Evolutionary conservation across 2,113 vertebrate genomes (phyloP).

Genomic region (Gopherus evgoodei): DNA sequence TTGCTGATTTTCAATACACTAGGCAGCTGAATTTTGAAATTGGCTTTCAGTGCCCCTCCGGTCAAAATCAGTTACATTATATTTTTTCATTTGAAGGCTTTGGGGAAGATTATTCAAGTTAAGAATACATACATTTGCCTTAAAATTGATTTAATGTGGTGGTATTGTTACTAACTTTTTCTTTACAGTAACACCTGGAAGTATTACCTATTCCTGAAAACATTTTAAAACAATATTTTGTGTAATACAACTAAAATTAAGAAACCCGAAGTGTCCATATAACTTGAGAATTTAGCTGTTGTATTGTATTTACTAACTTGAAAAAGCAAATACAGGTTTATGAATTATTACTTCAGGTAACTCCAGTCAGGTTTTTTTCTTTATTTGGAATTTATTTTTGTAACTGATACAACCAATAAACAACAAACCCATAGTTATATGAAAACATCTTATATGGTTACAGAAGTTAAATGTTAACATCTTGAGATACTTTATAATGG

Average conservation of each 20-base stretch:
- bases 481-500: slow-evolving; percentile 53
- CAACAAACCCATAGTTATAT: slow-evolving; percentile 46
- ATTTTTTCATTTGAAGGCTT: slow-evolving; percentile 69
- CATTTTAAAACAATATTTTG: slow-evolving; percentile 43
- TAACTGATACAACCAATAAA: slow-evolving; percentile 44
- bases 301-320: slow-evolving; percentile 40
- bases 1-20: slow-evolving; percentile 56
- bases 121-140: slow-evolving; percentile 62
- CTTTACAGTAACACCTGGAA: slow-evolving; percentile 77
- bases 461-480: slow-evolving; percentile 59
- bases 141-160: slow-evolving; percentile 71
- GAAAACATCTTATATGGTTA: slow-evolving; percentile 56
- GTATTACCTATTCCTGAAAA: slow-evolving; percentile 67
- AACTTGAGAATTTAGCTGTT: background rate
- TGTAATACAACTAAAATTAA: background rate
- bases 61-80: slow-evolving; percentile 66
- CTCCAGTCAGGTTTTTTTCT: background rate
- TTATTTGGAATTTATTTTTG: slow-evolving; percentile 32
- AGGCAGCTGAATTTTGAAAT: slow-evolving; percentile 76
- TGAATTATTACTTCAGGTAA: slow-evolving; percentile 1
- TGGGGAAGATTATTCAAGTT: slow-evolving; percentile 45
- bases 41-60: slow-evolving; percentile 64
- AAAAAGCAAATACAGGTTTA: slow-evolving; percentile 43
- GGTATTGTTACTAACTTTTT: slow-evolving; percentile 77
- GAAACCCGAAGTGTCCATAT: slow-evolving; percentile 37